These are phyloP conservation scores for Oryctolagus cuniculus DNA, from an alignment of 2,113 vertebrate species.

Conservation along the genomic window DNA sequence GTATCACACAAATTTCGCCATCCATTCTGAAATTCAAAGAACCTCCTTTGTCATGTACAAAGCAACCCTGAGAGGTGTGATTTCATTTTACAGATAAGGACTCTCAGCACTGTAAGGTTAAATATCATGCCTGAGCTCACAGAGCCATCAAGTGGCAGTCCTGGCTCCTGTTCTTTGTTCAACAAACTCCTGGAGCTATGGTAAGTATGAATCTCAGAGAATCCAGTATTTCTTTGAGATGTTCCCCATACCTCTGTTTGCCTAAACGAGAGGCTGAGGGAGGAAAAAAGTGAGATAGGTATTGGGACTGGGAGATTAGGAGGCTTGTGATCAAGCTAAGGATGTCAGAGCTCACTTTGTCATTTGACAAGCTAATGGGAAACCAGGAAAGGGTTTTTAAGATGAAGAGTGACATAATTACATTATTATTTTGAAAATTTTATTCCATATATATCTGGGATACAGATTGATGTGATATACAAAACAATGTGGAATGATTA, in stretches of 20 bases:
- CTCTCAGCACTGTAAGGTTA: neutral
- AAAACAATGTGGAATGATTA: neutral
- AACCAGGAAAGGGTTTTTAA: neutral
- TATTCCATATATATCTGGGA: neutral
- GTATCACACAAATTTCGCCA: neutral
- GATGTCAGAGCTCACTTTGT: neutral
- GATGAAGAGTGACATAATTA: neutral
- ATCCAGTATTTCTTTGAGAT: neutral
- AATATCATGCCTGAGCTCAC: neutral
- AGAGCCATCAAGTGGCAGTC: constrained; percentile 1
- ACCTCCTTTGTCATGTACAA: neutral
- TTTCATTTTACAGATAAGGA: neutral
- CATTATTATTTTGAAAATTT: neutral
- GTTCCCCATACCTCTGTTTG: neutral
- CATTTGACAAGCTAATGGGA: neutral
- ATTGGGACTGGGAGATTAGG: neutral
- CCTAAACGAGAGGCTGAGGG: neutral
- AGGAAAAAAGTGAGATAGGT: neutral
- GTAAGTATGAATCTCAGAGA: neutral
- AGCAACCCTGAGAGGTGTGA: neutral
- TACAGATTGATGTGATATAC: neutral
- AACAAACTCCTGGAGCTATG: fast-evolving
- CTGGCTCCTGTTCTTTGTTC: neutral
- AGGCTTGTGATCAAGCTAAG: neutral
- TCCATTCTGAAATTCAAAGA: neutral